Evolutionary conservation across 2,888 invertebrate species (phyloP).

Genomic region (Serrognathus titanus): DNA sequence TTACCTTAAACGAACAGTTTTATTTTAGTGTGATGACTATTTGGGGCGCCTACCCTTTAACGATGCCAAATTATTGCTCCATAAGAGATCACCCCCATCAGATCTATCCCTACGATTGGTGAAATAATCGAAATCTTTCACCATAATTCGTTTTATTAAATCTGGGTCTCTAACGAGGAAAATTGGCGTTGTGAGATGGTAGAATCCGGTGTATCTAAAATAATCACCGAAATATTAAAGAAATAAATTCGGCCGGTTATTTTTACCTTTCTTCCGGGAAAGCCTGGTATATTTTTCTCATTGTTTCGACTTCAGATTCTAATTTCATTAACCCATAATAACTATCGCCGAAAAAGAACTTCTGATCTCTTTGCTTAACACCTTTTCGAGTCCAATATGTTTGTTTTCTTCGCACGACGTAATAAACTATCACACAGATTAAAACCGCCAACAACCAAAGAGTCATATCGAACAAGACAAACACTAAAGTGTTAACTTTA

Average conservation of each 20-base stretch:
- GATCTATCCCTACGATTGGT: conserved; percentile 35
- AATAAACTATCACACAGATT: neutral
- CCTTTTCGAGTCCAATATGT: neutral
- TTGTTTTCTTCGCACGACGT: neutral
- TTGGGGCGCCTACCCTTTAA: neutral
- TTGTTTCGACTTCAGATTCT: neutral
- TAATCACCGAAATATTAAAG: neutral
- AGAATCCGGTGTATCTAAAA: conserved; percentile 30
- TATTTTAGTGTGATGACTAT: too few relatives aligned
- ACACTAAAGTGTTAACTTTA: too few relatives aligned
- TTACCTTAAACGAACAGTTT: neutral
- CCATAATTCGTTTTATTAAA: conserved; percentile 41
- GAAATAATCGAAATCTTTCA: conserved; percentile 46
- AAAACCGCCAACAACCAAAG: neutral
- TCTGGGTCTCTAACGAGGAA: conserved; percentile 35
- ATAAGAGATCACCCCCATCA: conserved; percentile 28
- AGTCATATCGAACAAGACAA: too few relatives aligned
- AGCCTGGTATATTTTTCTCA: neutral
- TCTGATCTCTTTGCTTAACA: neutral
- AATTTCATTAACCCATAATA: too few relatives aligned
- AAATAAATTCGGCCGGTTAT: neutral
- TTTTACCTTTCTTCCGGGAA: neutral
- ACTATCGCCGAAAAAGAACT: neutral
- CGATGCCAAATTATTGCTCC: conserved; percentile 24
- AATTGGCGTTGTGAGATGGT: conserved; percentile 26